Evolutionary conservation across 2,888 invertebrate genomes (phyloP), one percentile per base, ranked within the genome.

Genomic region (Laspeyria flexula): DNA sequence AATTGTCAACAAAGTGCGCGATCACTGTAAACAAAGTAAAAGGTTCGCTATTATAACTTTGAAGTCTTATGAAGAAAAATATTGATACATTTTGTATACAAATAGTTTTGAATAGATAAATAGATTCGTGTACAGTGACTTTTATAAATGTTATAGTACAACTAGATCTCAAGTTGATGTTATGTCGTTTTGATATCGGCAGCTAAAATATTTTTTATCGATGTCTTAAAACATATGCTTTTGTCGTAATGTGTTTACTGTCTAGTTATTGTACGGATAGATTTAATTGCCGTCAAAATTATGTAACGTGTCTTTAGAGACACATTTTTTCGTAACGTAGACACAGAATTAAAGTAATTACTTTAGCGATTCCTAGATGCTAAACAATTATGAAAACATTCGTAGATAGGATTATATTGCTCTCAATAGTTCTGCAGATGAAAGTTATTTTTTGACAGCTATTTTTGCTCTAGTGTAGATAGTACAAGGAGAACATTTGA

Each of bases 131-230:
- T 66, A 59, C 53, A 65, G 51, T 58, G 55, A 58, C 40, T 65
- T 49, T 65, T 69, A 56, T 50, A 59, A 55, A 62, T 59, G 50
- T 66, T 65, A 68, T 75, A 77, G 80, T 81, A 82, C 79, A 81
- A 77, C 66, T 71, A 74, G 81, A 82, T 82, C 80, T 82, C 80
- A 73, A 64, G 56, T 69, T 61, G 58, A 70, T 61, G 58, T 62
- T 65, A 44, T 51, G 56, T 52, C 23, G 44, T 60, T 51, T 59
- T 42, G 12, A 31, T 46, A 40, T 34, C 30, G 47, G 50, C 67
- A 55, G 39, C 39, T 64, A 45, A 31, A 30, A 25, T 7, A 25
- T 7, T 48, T 25, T 60, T 61, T 45, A 37, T 50, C 54, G 31
- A 43, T 54, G 63, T 63, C 44, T 38, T 53, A 43, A 54, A 48